These are phyloP conservation scores for Brotula barbata DNA, from an alignment of 2,797 vertebrate species.

Conservation along the genomic window DNA sequence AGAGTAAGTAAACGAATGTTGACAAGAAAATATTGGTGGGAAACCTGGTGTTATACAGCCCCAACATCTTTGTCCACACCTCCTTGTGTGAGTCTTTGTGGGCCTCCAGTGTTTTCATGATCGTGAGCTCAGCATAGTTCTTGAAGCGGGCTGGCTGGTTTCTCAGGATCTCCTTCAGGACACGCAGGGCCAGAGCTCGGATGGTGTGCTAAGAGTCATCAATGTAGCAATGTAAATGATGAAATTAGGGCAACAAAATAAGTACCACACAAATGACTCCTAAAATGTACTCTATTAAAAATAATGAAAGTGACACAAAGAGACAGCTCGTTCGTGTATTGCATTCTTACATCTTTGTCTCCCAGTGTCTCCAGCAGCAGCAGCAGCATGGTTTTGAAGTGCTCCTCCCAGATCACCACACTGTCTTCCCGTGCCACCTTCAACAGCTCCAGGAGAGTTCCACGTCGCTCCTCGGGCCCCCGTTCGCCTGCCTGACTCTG, in stretches of 20 bases:
- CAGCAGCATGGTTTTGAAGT: slow-evolving; percentile 95
- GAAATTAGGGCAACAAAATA: too few species aligned
- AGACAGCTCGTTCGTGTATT: too few species aligned
- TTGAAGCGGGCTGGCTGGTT: slow-evolving; percentile 93
- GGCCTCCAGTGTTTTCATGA: slow-evolving; percentile 97
- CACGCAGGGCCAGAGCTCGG: slow-evolving; percentile 87
- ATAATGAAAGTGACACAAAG: too few species aligned
- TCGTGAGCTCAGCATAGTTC: slow-evolving; percentile 94
- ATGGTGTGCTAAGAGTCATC: slow-evolving; percentile 83
- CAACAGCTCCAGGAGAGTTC: slow-evolving; percentile 89
- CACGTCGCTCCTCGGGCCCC: slow-evolving; percentile 86
- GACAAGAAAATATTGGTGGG: too few species aligned
- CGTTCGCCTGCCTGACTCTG: slow-evolving; percentile 83
- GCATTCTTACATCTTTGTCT: slow-evolving; percentile 87
- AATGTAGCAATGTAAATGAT: too few species aligned
- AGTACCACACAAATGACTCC: too few species aligned
- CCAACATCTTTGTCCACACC: slow-evolving; percentile 70
- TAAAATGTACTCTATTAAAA: too few species aligned
- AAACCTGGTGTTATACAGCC: too few species aligned
- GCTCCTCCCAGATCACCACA: slow-evolving; percentile 92
- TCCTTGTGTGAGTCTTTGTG: slow-evolving; percentile 97
- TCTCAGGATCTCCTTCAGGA: slow-evolving; percentile 91
- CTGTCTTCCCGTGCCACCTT: slow-evolving; percentile 93
- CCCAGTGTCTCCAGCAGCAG: slow-evolving; percentile 93
- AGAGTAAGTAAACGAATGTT: too few species aligned